These are phyloP conservation scores for Lumbricus terrestris DNA, from an alignment of 2,888 invertebrate genomes.

Conservation along the genomic window DNA sequence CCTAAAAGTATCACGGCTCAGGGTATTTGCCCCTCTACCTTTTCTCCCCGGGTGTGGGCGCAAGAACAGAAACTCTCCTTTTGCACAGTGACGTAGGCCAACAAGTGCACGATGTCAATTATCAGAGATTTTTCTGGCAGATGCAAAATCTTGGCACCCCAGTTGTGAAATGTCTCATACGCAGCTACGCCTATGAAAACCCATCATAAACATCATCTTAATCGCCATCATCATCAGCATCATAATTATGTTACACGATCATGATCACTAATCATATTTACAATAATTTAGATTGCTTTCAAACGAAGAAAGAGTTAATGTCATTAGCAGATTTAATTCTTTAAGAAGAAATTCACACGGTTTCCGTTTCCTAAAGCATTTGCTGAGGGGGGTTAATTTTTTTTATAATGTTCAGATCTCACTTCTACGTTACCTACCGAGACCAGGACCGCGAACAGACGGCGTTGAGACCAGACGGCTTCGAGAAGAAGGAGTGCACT, in stretches of 20 bases:
- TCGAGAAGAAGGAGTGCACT: slow-evolving; percentile 61
- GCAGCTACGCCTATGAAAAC: no score
- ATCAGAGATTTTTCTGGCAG: no score
- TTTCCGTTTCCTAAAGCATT: neutral
- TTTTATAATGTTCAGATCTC: slow-evolving; percentile 44
- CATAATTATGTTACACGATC: no score
- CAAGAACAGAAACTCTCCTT: no score
- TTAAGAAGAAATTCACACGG: neutral
- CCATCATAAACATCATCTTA: neutral
- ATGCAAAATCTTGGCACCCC: no score
- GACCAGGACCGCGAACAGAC: slow-evolving; percentile 68
- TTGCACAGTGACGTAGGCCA: no score
- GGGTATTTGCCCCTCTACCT: no score
- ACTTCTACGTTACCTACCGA: slow-evolving; percentile 50
- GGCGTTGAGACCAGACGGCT: slow-evolving; percentile 68
- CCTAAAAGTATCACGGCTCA: no score
- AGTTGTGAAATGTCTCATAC: no score
- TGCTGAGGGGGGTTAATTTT: neutral
- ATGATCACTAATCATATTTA: neutral
- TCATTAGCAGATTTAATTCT: neutral
- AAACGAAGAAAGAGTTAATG: neutral
- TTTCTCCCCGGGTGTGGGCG: no score
- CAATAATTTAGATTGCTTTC: neutral
- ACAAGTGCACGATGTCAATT: no score
- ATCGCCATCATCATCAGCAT: neutral